Evolutionary conservation across 2,113 vertebrate species (phyloP), one percentile per base, ranked within the genome.

Genomic region (Merops nubicus): DNA sequence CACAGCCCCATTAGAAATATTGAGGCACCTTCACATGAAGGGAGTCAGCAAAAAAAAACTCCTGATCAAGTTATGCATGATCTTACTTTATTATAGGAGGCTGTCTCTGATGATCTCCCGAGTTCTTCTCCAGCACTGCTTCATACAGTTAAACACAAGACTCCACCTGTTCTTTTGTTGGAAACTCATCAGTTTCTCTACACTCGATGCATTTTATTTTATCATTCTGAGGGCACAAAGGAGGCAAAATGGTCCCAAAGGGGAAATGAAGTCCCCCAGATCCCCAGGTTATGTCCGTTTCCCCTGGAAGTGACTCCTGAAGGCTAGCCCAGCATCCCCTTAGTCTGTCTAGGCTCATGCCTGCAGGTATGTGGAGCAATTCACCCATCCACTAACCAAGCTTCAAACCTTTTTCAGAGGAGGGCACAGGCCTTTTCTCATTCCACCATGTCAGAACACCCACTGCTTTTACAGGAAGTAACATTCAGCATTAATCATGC

Each of bases 21-120:
- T 42, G 53, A 80, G n/a, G 18, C 17, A 48, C 38, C 63, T 73
- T 91, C 33, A 42, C 29, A 9, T 14, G 34, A 64, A 63, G 14
- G 23, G 33, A 73, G 16, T 54, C 59, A 72, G 38, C n/a, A 34
- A 36, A 78, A 36, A 78, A 57, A 5, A 54, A 31, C 2, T 25
- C 21, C 74, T 40, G 31, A 19, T 33, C 1, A 3, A 9, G 16
- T 36, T 62, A 6, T 18, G 1, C 1, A 2, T 50, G n/a, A 40
- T 48, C n/a, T 69, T 51, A 7, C 26, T 48, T 53, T 36, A 10
- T 21, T 79, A 33, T 14, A 59, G 53, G 33, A 90, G 26, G 8
- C 11, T 69, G 10, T 17, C n/a, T 59, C 34, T 0, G 0, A 2
- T 26, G 26, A n/a, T 36, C 9, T 56, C 28, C 67, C 9, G 29